These are phyloP conservation scores for Nemotelus pantherinus DNA, from an alignment of 2,888 invertebrate genomes.

Conservation along the genomic window DNA sequence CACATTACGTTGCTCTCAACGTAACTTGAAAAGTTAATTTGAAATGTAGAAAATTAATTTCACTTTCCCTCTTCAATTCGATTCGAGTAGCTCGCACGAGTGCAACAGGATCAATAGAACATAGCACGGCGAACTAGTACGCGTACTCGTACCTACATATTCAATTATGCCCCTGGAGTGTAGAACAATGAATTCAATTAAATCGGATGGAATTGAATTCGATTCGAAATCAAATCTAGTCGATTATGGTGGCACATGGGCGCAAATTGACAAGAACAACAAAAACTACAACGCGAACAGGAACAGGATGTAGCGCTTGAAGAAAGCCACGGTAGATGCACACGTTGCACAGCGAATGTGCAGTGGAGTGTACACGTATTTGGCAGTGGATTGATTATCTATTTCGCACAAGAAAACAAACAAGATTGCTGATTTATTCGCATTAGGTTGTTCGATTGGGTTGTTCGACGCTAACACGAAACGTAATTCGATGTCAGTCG, in stretches of 20 bases:
- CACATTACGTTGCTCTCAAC: neutral
- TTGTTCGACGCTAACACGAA: too few relatives aligned
- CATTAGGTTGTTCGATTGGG: too few relatives aligned
- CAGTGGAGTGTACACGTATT: too few relatives aligned
- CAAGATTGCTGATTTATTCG: too few relatives aligned
- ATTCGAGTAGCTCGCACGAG: neutral
- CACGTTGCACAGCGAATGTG: too few relatives aligned
- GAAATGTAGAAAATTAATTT: constrained; percentile 36
- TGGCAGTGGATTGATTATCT: too few relatives aligned
- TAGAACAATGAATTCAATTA: constrained; percentile 38
- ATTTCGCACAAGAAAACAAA: too few relatives aligned
- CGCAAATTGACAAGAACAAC: neutral
- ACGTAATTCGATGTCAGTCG: too few relatives aligned
- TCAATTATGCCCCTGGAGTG: constrained; percentile 29
- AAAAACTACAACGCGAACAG: too few relatives aligned
- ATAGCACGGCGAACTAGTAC: neutral
- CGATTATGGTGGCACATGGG: neutral
- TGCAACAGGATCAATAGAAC: neutral
- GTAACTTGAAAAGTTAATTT: constrained; percentile 27
- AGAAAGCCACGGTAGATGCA: too few relatives aligned
- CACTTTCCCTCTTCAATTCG: constrained; percentile 3
- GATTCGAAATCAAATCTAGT: constrained; percentile 24
- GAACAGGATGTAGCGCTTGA: too few relatives aligned
- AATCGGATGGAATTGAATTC: constrained; percentile 39
- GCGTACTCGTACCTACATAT: constrained; percentile 1